These are phyloP conservation scores for Cheirogaleus major DNA, from an alignment of 2,797 vertebrate genomes.

Conservation along the genomic window DNA sequence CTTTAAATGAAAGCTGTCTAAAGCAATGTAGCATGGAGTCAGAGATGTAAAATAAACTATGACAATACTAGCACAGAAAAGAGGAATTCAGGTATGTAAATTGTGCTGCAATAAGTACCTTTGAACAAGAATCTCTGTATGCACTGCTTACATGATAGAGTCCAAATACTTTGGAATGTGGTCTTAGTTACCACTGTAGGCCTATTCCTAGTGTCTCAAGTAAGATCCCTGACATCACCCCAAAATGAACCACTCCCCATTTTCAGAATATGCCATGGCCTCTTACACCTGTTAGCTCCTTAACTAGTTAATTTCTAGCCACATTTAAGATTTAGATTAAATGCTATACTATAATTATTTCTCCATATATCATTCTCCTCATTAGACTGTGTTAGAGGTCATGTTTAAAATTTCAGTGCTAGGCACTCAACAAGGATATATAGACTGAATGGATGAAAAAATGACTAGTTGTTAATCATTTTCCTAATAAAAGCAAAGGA, in stretches of 20 bases:
- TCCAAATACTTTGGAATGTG: background rate
- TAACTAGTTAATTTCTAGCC: conserved; percentile 1
- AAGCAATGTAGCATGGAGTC: background rate
- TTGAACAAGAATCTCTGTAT: background rate
- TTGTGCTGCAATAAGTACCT: background rate
- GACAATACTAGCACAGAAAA: background rate
- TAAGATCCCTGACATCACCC: background rate
- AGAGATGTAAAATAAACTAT: background rate
- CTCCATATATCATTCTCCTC: background rate
- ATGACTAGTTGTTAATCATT: background rate
- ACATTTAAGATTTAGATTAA: background rate
- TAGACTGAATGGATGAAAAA: background rate
- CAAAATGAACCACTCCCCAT: background rate
- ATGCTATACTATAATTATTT: background rate
- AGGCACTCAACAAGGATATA: background rate
- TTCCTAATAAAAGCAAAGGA: conserved; percentile 9
- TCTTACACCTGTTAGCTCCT: background rate
- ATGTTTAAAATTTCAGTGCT: background rate
- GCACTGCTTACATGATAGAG: background rate
- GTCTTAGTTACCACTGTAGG: background rate
- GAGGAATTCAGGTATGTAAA: background rate
- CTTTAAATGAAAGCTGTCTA: conserved; percentile 38
- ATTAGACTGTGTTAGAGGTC: conserved; percentile 3
- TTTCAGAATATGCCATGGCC: background rate
- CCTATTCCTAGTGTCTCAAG: background rate